Percentiles rank a stretch among this genome's conserved stretches.
These are phyloP conservation scores for Acrossocheilus fasciatus DNA, from an alignment of 2,797 vertebrate species.

Conservation along the genomic window DNA sequence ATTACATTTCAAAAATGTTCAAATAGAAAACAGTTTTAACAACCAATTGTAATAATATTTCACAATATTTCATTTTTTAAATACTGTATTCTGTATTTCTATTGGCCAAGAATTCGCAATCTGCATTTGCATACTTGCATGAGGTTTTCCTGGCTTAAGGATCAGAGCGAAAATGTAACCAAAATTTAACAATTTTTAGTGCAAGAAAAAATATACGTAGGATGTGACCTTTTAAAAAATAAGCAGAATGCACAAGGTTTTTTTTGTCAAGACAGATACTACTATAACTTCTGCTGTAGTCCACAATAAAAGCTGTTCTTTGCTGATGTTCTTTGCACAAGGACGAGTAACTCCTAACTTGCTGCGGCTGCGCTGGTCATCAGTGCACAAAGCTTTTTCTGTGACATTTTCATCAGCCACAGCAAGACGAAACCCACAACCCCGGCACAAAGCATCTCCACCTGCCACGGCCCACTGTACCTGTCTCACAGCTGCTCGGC, in stretches of 20 bases:
- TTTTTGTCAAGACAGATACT: neutral
- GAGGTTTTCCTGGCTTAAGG: neutral
- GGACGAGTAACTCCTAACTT: neutral
- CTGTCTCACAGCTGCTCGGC: slow-evolving; percentile 28
- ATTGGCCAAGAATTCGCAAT: neutral
- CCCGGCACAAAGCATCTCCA: slow-evolving; percentile 45
- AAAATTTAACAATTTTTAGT: neutral
- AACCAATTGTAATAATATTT: neutral
- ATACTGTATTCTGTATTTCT: neutral
- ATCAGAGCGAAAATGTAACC: neutral
- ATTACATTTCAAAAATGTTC: no score
- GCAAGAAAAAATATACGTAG: neutral
- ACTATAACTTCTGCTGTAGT: slow-evolving; percentile 1
- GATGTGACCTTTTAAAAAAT: neutral
- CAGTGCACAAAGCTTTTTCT: slow-evolving; percentile 37
- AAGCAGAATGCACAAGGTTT: neutral
- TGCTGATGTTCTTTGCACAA: slow-evolving; percentile 36
- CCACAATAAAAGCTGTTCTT: neutral
- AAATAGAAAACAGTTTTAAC: neutral
- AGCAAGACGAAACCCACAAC: slow-evolving; percentile 49
- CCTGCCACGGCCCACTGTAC: slow-evolving; percentile 38
- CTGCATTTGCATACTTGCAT: neutral
- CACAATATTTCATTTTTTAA: neutral
- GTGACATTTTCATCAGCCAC: slow-evolving; percentile 34
- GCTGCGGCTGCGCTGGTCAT: slow-evolving; percentile 14